Evolutionary conservation across 2,113 vertebrate species (phyloP), one percentile per base, ranked within the genome.

Genomic region (Odocoileus hemionus): DNA sequence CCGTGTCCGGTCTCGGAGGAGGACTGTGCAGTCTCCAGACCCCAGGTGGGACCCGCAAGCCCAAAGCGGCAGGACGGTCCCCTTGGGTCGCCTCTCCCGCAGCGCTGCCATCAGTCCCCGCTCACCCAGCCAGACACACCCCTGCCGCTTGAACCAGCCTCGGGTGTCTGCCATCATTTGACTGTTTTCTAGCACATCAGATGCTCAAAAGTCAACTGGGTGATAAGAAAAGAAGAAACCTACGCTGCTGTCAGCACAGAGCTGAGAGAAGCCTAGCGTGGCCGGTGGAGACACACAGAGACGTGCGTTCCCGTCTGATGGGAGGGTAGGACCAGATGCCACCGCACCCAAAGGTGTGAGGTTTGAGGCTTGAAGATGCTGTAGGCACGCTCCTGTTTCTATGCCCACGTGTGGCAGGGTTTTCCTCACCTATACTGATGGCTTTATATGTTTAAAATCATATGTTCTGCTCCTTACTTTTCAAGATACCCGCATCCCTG

Each of bases 101-200:
- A 15, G 4, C 2, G 15, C 26, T 3, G 76, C 74, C 21, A 14
- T 19, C 30, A 7, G 5, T 16, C 13, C 5, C 7, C 23, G 12
- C 1, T 3, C 1, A 2, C 28, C 52, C 43, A 13, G 1, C 3
- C 1, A 21, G 45, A 21, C 2, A 0, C 1, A 0, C 58, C 28
- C 5, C 5, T 10, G 19, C n/a, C 10, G 43, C 2, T 4, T 19
- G 52, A 58, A 4, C 17, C 8, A 26, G 88, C 28, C 21, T 12
- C n/a, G 21, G 23, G 2, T 16, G 7, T 15, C 70, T 23, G 5
- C 39, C 43, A 15, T 11, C 19, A 13, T 15, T 7, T 8, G 26
- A 33, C 43, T 25, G 13, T 36, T 17, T 17, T 36, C 55, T 23
- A 5, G 55, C 30, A 21, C 10, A 2, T 14, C 19, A 17, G 54